Base-by-base conservation (phyloP, 1,140 invertebrate genomes). In the Trachelipus rathkii region DNA sequence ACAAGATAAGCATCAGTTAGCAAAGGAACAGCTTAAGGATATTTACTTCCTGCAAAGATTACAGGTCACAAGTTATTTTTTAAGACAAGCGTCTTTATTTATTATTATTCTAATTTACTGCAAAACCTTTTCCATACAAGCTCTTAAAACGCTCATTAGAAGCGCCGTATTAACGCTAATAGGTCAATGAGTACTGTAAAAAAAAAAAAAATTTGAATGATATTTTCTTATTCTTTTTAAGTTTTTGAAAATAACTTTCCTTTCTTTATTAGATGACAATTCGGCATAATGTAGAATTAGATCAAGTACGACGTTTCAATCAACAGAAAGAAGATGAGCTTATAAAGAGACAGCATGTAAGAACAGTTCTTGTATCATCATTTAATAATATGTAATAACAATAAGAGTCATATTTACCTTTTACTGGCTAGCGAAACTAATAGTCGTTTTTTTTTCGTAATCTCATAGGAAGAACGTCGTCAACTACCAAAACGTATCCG, bases 1-100 rank as follows among this genome's bases (percentile, higher is more conserved):
- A 70, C 95, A 98, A 82, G 97, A 99, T 84, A 91, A 94, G 81
- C 94, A 98, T 84, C 96, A 98, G 84, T 86, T 99, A n/a, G 90
- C 94, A 70, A 98, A 98, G 85, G 87, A 95, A 72, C 97, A 98
- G 84, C 89, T 99, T 0, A 99, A 99, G 85, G 97, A 99, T 84
- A 92, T 97, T 77, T 99, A 98, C 88, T 95, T 98, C 84, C 87
- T 99, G 79, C 95, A 97, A 83, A 87, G 94, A 69, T 94, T 96
- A 84, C 94, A 95, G 85, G 85, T 86, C 80, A 33, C 6, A 33
- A 33, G 6, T 33, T 33, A 33, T 33, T 33, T n/a, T n/a, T n/a
- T n/a, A n/a, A n/a, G n/a, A n/a, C n/a, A n/a, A n/a, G n/a, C n/a
- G n/a, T n/a, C n/a, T n/a, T n/a, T n/a, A n/a, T n/a, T n/a, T n/a